Conservation (phyloP, 2,888 invertebrate species). For the Helleia helle region DNA sequence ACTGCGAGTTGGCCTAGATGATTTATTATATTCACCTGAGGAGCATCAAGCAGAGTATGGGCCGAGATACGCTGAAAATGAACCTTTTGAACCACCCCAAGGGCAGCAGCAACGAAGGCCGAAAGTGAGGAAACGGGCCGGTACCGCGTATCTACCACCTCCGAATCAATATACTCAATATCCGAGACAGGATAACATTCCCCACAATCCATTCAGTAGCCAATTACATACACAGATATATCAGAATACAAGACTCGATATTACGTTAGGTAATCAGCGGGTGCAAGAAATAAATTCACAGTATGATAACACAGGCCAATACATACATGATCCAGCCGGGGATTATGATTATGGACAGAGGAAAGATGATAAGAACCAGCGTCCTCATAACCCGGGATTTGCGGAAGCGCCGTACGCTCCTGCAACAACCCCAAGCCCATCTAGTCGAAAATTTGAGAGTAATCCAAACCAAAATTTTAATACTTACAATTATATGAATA, state of each 20-base stretch:
- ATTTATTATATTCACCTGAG: slow-evolving; percentile 56
- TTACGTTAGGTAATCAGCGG: slow-evolving; percentile 53
- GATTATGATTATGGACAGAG: slow-evolving; percentile 65
- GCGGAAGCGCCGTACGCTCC: slow-evolving; percentile 50
- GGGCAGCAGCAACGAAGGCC: slow-evolving; percentile 37
- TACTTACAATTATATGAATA: slow-evolving; percentile 33
- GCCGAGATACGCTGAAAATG: slow-evolving; percentile 37
- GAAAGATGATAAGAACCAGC: slow-evolving; percentile 32
- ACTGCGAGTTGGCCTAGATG: slow-evolving; percentile 47
- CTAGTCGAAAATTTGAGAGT: slow-evolving; percentile 60
- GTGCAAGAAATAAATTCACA: slow-evolving; percentile 50
- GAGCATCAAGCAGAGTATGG: slow-evolving; percentile 37
- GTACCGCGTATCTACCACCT: slow-evolving; percentile 60
- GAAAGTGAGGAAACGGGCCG: slow-evolving; percentile 60
- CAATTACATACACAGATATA: slow-evolving; percentile 54
- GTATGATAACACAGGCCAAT: slow-evolving; percentile 57
- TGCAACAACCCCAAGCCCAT: slow-evolving; percentile 39
- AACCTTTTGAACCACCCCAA: slow-evolving; percentile 43
- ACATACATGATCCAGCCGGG: slow-evolving; percentile 58
- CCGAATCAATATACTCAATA: slow-evolving; percentile 59
- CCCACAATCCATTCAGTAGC: slow-evolving; percentile 50
- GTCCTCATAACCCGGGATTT: slow-evolving; percentile 48
- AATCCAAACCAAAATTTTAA: slow-evolving; percentile 50
- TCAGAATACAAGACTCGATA: slow-evolving; percentile 48
- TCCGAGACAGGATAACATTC: slow-evolving; percentile 43